Conservation (phyloP, 2,113 vertebrate genomes). For the Synodontis membranacea region DNA sequence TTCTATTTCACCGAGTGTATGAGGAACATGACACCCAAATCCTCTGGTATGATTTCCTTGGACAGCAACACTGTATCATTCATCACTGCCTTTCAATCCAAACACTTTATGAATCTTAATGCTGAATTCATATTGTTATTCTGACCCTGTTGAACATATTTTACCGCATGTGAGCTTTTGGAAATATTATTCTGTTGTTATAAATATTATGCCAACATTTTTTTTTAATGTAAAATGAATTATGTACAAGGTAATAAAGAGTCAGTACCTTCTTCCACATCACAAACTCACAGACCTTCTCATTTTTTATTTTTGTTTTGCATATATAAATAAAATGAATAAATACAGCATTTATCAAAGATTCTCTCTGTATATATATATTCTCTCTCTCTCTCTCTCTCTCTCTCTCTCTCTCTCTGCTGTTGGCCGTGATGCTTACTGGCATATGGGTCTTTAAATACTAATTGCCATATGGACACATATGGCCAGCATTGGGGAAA, state of each 20-base stretch:
- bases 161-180: background rate
- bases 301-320: background rate
- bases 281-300: background rate
- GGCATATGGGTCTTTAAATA: constrained; percentile 69
- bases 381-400: constrained; percentile 6
- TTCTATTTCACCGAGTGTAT: background rate
- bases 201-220: background rate
- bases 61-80: background rate
- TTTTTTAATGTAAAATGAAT: constrained; percentile 12
- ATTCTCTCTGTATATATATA: too few species aligned
- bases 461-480: constrained; percentile 69
- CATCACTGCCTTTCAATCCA: background rate
- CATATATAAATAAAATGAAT: constrained; percentile 23
- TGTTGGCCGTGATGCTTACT: constrained; percentile 62
- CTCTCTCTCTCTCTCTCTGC: constrained; percentile 9
- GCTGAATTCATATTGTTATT: background rate
- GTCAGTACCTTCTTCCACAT: constrained; percentile 16
- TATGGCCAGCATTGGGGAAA: constrained; percentile 67
- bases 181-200: background rate
- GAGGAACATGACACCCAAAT: background rate
- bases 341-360: constrained; percentile 16
- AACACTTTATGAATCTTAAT: background rate
- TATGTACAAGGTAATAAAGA: constrained; percentile 8
- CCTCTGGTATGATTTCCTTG: constrained; percentile 8
- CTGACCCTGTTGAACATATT: background rate